Percentiles rank a stretch among this genome's conserved stretches.
Conservation (phyloP, 92 coral and sea anemone genomes). For the Bergia puertoricense region DNA sequence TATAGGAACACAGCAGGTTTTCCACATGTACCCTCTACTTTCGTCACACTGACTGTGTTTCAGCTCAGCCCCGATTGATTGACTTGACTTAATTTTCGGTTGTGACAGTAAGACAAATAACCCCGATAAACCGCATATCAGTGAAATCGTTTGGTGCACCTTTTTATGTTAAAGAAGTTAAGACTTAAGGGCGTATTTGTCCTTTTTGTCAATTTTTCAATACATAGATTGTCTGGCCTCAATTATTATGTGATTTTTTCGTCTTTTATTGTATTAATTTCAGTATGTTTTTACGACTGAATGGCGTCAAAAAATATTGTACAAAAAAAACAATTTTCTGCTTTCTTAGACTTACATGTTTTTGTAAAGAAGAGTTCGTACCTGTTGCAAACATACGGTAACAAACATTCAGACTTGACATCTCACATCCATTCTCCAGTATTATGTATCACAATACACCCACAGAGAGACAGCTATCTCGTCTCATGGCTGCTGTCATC, state of each 20-base stretch:
- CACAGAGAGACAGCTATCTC: neutral
- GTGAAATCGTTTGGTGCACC: neutral
- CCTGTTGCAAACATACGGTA: neutral
- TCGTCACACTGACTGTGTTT: too few species aligned
- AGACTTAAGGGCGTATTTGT: too few species aligned
- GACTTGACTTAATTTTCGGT: neutral
- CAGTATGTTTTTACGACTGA: too few species aligned
- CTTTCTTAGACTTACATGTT: neutral
- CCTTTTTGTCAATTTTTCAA: neutral
- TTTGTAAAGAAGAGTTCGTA: neutral
- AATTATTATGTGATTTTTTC: too few species aligned
- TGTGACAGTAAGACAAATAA: neutral
- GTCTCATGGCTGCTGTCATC: neutral
- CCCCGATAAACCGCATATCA: too few species aligned
- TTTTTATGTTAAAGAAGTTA: too few species aligned
- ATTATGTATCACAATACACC: too few species aligned
- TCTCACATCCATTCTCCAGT: neutral
- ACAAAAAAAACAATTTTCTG: neutral
- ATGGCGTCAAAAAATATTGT: neutral
- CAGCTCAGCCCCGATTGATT: neutral
- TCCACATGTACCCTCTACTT: too few species aligned
- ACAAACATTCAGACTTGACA: neutral
- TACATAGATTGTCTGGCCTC: neutral
- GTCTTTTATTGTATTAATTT: too few species aligned
- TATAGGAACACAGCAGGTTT: neutral